Conservation (phyloP, 2,888 invertebrate species). For the Eudemis profundana region DNA sequence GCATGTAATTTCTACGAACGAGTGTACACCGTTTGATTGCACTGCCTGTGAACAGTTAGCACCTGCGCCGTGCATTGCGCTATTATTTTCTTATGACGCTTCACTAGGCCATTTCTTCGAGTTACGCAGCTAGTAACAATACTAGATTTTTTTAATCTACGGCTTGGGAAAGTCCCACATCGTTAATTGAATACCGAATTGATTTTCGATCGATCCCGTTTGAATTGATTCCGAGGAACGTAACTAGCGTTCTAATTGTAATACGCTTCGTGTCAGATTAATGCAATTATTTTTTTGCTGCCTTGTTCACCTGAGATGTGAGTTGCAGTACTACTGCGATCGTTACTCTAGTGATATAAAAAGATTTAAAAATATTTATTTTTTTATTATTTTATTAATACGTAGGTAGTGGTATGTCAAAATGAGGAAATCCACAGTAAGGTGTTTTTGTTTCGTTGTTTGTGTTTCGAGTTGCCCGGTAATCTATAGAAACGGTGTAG, state of each 20-base stretch:
- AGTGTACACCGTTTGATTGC: conserved; percentile 57
- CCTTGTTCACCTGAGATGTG: conserved; percentile 40
- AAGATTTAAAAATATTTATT: too few relatives aligned
- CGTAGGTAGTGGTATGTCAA: too few relatives aligned
- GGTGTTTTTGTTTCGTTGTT: too few relatives aligned
- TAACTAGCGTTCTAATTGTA: conserved; percentile 67
- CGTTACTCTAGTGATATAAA: too few relatives aligned
- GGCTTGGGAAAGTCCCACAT: conserved; percentile 74
- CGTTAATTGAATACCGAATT: conserved; percentile 80
- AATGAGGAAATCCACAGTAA: too few relatives aligned
- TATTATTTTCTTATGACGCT: conserved; percentile 74
- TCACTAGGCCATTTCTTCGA: conserved; percentile 64
- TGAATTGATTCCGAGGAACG: conserved; percentile 69
- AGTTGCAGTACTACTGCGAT: conserved; percentile 16
- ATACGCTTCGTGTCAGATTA: conserved; percentile 61
- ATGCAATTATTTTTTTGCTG: conserved; percentile 64
- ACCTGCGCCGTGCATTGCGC: conserved; percentile 75
- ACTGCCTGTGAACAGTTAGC: conserved; percentile 69
- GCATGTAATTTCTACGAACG: conserved; percentile 46
- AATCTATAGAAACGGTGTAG: too few relatives aligned
- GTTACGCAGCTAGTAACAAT: conserved; percentile 72
- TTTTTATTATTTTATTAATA: too few relatives aligned
- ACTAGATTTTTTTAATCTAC: conserved; percentile 74
- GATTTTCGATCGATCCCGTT: conserved; percentile 75
- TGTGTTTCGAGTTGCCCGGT: too few relatives aligned